These are phyloP conservation scores for Orthosia gracilis DNA, from an alignment of 2,888 invertebrate species.

Conservation along the genomic window DNA sequence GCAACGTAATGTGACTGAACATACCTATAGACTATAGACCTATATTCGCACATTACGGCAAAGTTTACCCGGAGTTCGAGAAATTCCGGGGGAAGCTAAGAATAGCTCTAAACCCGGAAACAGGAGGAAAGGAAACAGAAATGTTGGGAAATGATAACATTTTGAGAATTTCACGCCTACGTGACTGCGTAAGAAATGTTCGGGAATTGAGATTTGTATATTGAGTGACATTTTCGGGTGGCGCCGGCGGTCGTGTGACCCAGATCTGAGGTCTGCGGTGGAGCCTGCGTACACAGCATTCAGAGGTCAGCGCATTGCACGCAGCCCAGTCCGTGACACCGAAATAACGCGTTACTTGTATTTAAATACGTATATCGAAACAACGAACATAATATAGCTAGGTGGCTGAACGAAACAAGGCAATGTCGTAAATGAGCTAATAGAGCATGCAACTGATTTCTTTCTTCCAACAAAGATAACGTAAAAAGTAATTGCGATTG, in stretches of 20 bases:
- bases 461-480: slow-evolving; percentile 46
- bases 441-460: slow-evolving; percentile 63
- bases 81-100: slow-evolving; percentile 54
- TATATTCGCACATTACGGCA: slow-evolving; percentile 47
- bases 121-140: slow-evolving; percentile 35
- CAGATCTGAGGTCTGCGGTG: slow-evolving; percentile 79
- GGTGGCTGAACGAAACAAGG: slow-evolving; percentile 62
- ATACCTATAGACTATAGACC: slow-evolving; percentile 25
- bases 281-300: slow-evolving; percentile 80
- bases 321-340: slow-evolving; percentile 73
- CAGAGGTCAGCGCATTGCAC: slow-evolving; percentile 78
- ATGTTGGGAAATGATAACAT: slow-evolving; percentile 37
- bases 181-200: slow-evolving; percentile 19
- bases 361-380: slow-evolving; percentile 69
- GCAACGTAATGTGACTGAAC: slow-evolving; percentile 39
- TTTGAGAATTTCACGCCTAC: slow-evolving; percentile 42
- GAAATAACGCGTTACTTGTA: slow-evolving; percentile 70
- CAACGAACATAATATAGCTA: slow-evolving; percentile 45
- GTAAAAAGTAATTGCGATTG: slow-evolving; percentile 51
- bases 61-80: slow-evolving; percentile 43
- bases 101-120: slow-evolving; percentile 60
- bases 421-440: slow-evolving; percentile 62
- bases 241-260: slow-evolving; percentile 80
- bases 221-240: slow-evolving; percentile 76
- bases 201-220: slow-evolving; percentile 53